Percentiles rank a stretch among this genome's conserved stretches.
Evolutionary conservation across 2,797 vertebrate genomes (phyloP).

Genomic region (Clarias laeviceps): DNA sequence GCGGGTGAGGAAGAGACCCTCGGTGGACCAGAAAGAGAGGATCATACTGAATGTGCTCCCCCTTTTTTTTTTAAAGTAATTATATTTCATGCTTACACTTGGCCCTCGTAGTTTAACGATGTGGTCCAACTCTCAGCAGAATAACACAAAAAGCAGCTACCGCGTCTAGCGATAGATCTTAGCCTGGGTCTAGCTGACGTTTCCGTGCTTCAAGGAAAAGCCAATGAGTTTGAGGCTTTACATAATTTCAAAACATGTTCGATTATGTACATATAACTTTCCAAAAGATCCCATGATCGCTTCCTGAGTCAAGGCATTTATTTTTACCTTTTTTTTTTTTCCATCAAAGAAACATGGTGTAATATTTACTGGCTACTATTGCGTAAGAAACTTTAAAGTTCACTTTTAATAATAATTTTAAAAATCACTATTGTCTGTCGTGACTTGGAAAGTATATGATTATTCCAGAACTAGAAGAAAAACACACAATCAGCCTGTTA

Average conservation of each 20-base stretch:
- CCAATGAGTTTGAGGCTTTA: neutral
- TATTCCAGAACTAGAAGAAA: neutral
- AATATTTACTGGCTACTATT: neutral
- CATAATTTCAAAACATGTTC: neutral
- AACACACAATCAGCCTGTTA: neutral
- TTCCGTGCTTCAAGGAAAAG: neutral
- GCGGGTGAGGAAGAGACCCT: constrained; percentile 53
- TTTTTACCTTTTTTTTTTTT: neutral
- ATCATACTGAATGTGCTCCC: constrained; percentile 37
- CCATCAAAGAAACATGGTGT: neutral
- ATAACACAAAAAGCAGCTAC: constrained; percentile 23
- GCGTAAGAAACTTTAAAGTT: neutral
- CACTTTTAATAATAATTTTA: neutral
- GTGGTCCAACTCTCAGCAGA: constrained; percentile 32
- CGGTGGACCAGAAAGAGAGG: constrained; percentile 32
- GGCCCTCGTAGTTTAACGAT: constrained; percentile 40
- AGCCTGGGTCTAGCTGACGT: neutral
- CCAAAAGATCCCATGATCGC: neutral
- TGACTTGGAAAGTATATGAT: neutral
- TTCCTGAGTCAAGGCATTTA: neutral
- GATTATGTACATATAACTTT: neutral
- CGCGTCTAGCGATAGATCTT: neutral
- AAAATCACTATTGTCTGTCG: neutral
- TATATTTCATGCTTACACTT: constrained; percentile 40
- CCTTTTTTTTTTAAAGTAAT: constrained; percentile 11